These are phyloP conservation scores for Brachyopa scutellaris DNA, from an alignment of 2,888 invertebrate genomes.

Conservation along the genomic window DNA sequence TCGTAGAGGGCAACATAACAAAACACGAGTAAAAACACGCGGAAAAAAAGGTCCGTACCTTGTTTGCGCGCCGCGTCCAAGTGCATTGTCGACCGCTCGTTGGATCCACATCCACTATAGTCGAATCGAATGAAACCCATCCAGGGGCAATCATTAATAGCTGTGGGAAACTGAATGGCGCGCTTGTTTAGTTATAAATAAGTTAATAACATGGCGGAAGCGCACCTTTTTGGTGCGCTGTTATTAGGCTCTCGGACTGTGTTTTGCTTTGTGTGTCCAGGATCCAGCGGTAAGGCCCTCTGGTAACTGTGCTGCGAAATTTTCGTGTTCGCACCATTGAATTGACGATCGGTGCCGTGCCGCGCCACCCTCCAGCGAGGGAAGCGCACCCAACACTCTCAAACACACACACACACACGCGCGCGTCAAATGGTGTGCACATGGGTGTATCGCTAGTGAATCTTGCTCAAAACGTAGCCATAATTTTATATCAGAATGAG, in stretches of 20 bases:
- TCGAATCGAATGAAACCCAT: slow-evolving; percentile 28
- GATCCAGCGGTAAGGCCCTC: slow-evolving; percentile 59
- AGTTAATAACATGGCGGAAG: slow-evolving; percentile 82
- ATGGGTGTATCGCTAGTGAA: slow-evolving; percentile 19
- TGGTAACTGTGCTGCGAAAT: slow-evolving; percentile 56
- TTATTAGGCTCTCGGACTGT: slow-evolving; percentile 63
- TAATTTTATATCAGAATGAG: slow-evolving; percentile 72
- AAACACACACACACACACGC: slow-evolving; percentile 8
- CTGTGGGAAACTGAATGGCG: slow-evolving; percentile 74
- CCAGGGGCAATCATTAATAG: slow-evolving; percentile 71
- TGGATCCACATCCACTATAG: slow-evolving; percentile 23
- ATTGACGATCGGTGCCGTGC: slow-evolving; percentile 63
- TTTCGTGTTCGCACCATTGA: slow-evolving; percentile 72
- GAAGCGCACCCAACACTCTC: slow-evolving; percentile 58
- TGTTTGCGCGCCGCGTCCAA: slow-evolving; percentile 31
- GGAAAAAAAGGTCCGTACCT: slow-evolving; percentile 53
- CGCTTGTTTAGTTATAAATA: slow-evolving; percentile 81
- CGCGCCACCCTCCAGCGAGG: slow-evolving; percentile 61
- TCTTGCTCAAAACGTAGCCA: slow-evolving; percentile 34
- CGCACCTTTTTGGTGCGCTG: slow-evolving; percentile 77
- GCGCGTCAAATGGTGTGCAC: not conserved
- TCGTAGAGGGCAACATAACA: slow-evolving; percentile 27
- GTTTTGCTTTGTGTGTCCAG: slow-evolving; percentile 49
- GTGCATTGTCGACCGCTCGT: slow-evolving; percentile 42
- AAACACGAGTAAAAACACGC: slow-evolving; percentile 41